Evolutionary conservation across 2,797 vertebrate genomes (phyloP), one percentile per base, ranked within the genome.

Genomic region (Zonotrichia albicollis): DNA sequence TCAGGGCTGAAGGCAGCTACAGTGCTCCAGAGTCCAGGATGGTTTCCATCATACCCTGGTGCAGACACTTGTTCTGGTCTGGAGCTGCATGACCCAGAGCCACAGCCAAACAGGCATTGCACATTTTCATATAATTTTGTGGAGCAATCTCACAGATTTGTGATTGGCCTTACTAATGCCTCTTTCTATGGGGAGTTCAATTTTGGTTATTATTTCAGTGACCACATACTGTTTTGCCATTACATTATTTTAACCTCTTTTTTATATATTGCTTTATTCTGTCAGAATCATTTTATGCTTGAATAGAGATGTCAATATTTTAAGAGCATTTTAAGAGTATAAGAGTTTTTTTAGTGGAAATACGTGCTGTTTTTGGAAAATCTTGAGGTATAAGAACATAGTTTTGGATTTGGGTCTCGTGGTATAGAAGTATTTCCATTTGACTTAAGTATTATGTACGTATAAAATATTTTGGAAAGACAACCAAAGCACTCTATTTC

Each of bases 21-120:
- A 14, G 6, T 62, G 2, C 46, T 77, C 30, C 40, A 43, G 65
- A 38, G 40, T 48, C 21, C 2, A 1, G 26, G 2, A 4, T 64
- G 23, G 4, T 68, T 83, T 65, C 18, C 48, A 26, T 76, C 17
- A 0, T 15, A 0, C 0, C 4, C 8, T 70, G 15, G 3, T 80
- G 6, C 32, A 43, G 54, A 9, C 3, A 1, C 7, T 45, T 76
- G 19, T 32, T 81, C 40, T 66, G 48, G 15, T 19, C 62, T 66
- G 34, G 57, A 54, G 32, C 40, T 50, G 22, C n/a, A 4, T 66
- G 34, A 43, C 38, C 46, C 20, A 5, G n/a, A 84, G 15, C 38
- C 36, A 6, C 10, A 30, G 43, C 25, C 29, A 83, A 68, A 53
- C 1, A 4, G 42, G 4, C 46, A 30, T 21, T 72, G n/a, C 20